Conservation (phyloP, 2,113 vertebrate species). For the Physeter macrocephalus region DNA sequence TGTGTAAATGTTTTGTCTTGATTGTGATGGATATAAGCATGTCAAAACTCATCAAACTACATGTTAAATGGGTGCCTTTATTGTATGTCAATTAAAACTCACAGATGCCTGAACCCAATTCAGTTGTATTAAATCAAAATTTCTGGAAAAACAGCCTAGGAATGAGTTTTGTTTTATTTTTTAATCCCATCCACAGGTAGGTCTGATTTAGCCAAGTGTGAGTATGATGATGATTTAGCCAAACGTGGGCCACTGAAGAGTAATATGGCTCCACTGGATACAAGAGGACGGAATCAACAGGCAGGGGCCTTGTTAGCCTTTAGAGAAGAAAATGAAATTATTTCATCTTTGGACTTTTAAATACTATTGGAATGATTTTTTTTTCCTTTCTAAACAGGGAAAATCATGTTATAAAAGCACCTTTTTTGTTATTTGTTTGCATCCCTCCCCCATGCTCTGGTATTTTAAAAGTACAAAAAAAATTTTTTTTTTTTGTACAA, state of each 20-base stretch:
- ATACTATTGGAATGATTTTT: conserved; percentile 37
- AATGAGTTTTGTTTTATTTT: not conserved
- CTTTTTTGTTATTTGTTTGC: conserved; percentile 47
- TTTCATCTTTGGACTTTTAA: conserved; percentile 66
- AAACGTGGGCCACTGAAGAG: not conserved
- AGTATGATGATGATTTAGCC: too few relatives aligned
- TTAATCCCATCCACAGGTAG: not conserved
- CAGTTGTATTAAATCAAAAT: not conserved
- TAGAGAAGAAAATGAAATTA: conserved; percentile 42
- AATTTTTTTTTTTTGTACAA: conserved; percentile 76
- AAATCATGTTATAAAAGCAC: conserved; percentile 65
- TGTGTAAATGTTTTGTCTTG: not conserved
- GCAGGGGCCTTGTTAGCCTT: conserved; percentile 11
- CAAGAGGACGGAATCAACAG: not conserved
- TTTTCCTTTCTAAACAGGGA: conserved; percentile 55
- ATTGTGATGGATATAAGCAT: not conserved
- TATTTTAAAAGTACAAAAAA: conserved; percentile 53
- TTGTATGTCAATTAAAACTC: not conserved
- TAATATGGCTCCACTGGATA: conserved; percentile 5
- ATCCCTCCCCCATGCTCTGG: not conserved
- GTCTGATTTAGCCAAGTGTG: not conserved
- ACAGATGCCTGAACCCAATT: not conserved
- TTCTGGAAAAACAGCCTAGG: not conserved
- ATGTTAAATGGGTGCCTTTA: not conserved
- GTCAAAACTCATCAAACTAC: not conserved